phyloP scores from a whole-genome alignment of 2,888 invertebrate species.

The Hybos culiciformis region DNA sequence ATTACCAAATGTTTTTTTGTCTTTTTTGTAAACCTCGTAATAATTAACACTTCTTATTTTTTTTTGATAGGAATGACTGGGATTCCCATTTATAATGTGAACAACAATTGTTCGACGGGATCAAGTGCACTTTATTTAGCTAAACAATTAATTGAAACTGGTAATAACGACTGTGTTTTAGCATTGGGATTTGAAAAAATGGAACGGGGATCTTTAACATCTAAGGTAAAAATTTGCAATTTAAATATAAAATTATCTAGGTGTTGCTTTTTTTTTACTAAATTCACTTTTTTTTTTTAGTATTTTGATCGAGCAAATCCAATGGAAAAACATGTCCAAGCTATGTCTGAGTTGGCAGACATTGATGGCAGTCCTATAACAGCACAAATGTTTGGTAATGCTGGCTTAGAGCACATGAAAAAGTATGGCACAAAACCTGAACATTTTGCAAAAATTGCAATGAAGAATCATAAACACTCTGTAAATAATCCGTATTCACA shows the following conservation, averaged over 20 bases:
- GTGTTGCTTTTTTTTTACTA: background rate
- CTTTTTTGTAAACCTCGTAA: no score
- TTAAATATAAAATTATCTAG: background rate
- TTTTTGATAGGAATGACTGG: slow-evolving; percentile 97
- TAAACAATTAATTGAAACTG: slow-evolving; percentile 84
- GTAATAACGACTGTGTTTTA: slow-evolving; percentile 72
- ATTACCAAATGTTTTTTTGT: no score
- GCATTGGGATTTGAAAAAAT: slow-evolving; percentile 98
- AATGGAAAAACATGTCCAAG: slow-evolving; percentile 71
- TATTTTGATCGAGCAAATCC: slow-evolving; percentile 76
- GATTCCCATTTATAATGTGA: slow-evolving; percentile 94
- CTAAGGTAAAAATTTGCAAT: slow-evolving; percentile 40
- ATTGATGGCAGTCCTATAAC: slow-evolving; percentile 74
- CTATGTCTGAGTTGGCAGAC: slow-evolving; percentile 73
- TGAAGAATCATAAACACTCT: slow-evolving; percentile 95
- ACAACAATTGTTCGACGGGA: slow-evolving; percentile 97
- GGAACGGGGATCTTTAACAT: slow-evolving; percentile 77
- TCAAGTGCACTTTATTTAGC: slow-evolving; percentile 82
- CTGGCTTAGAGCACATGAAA: slow-evolving; percentile 75
- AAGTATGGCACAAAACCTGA: slow-evolving; percentile 78
- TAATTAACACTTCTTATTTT: no score
- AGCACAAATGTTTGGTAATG: slow-evolving; percentile 93
- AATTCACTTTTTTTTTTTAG: slow-evolving; percentile 29
- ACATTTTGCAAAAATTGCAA: slow-evolving; percentile 95
- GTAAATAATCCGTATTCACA: slow-evolving; percentile 95